Base-by-base conservation (phyloP, 2,113 vertebrate species). In the Nesogale talazaci region DNA sequence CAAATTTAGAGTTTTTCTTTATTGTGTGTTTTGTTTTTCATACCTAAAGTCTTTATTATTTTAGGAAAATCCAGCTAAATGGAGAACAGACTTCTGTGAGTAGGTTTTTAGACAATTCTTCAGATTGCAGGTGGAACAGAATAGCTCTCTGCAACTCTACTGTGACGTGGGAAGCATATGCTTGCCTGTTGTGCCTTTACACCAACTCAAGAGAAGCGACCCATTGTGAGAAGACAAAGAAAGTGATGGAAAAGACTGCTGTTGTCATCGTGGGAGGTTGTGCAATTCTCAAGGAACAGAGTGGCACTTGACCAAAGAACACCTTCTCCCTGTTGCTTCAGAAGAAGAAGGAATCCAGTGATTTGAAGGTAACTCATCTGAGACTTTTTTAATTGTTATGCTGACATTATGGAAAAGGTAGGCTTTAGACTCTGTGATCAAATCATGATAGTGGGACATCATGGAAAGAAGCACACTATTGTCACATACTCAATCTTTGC, bases 361-460 rank as follows among this genome's bases (percentile, higher is more conserved):
- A 61, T 59, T 83, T 74, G 36, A 95, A 95, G 78, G 65, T 40
- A 80, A 74, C 34, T 83, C 65, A 80, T 67, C 1, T 16, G 72
- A 70, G 56, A 59, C 16, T 61, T 5, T 56, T 11, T 79, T 75
- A 46, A 86, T 23, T 90, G 59, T 86, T 95, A 57, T 23, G 16
- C 38, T 90, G 70, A 2, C 29, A 80, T 92, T 93, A 52, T 88
- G 46, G 59, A 88, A 72, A 79, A 84, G 19, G 8, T 20, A 7
- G 1, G 16, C 76, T 95, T 95, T 80, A 92, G 89, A 90, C 69
- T 88, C 75, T 88, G 36, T 10, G 63, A 1, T 88, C n/a, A 69
- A 65, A 38, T 14, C 52, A 85, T 88, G 65, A 7, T 12, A 74
- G 59, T 80, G 67, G 88, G 65, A 40, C 70, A 65, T 6, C 61